Conservation (phyloP, 2,797 vertebrate genomes). For the Arrhamphus sclerolepis region DNA sequence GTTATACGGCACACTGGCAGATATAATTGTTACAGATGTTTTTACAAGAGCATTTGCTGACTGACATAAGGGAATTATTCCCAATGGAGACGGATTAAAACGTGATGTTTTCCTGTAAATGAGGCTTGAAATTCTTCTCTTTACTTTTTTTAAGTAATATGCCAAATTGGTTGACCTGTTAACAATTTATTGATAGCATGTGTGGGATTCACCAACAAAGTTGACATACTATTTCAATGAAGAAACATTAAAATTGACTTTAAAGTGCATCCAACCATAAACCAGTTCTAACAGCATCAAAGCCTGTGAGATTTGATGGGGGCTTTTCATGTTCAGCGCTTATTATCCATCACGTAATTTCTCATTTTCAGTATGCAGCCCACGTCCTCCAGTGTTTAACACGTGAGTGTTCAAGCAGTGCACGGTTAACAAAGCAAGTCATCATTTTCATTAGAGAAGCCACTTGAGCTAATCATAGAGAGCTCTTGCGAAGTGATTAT, state of each 20-base stretch:
- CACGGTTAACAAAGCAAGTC: constrained; percentile 77
- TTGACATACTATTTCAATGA: constrained; percentile 71
- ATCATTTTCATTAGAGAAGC: constrained; percentile 72
- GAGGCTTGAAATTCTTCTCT: constrained; percentile 56
- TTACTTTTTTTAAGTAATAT: constrained; percentile 37
- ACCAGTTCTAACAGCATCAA: constrained; percentile 29
- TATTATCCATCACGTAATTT: constrained; percentile 32
- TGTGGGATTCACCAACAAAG: constrained; percentile 61
- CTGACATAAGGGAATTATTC: constrained; percentile 41
- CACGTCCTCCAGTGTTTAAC: constrained; percentile 53
- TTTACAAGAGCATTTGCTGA: constrained; percentile 30
- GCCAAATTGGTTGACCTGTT: constrained; percentile 51
- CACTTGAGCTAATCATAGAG: constrained; percentile 69
- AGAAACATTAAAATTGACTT: constrained; percentile 48
- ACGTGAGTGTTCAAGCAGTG: constrained; percentile 58
- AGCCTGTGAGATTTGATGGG: constrained; percentile 42
- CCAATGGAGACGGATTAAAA: constrained; percentile 50
- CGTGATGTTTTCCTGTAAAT: constrained; percentile 56
- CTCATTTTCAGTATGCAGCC: constrained; percentile 37
- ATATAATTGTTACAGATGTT: constrained; percentile 30
- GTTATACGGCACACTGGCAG: constrained; percentile 29
- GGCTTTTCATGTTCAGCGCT: constrained; percentile 31
- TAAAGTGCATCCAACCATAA: constrained; percentile 47
- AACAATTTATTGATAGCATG: constrained; percentile 63
- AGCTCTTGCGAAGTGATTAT: constrained; percentile 71